Base-by-base conservation (phyloP, 2,113 vertebrate species). In the Oophaga pumilio region DNA sequence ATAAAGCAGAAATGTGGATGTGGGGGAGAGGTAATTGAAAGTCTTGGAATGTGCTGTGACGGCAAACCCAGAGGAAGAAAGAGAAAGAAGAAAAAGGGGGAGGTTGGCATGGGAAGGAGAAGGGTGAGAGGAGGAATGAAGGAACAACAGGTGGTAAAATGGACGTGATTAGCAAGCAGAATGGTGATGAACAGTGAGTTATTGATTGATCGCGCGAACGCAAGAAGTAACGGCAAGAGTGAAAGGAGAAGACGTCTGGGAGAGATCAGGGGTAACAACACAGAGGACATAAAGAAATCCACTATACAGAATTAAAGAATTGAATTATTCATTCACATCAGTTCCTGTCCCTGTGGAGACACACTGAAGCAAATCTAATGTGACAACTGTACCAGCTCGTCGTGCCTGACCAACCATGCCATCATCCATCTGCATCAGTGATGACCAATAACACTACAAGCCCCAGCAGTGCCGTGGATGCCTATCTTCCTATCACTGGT, bases 1-100 rank as follows among this genome's bases (percentile, higher is more conserved):
- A 69, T 73, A 17, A 43, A 59, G 68, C 24, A 85, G 83, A 85
- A 78, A 56, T 78, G 43, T 14, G 74, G 59, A 86, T 74, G 84
- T 77, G 85, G 85, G 76, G 76, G 76, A 50, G 85, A 81, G 64
- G 73, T 81, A 82, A 81, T 73, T 87, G 52, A 57, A 87, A 60
- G 64, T 87, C 50, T 71, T 59, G 85, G 85, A 87, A 87, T 87
- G 85, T 87, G 85, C 85, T 53, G 77, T 71, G 77, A 80, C 8
- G 52, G 85, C 85, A 74, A 73, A 59, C 33, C 2, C 26, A n/a
- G 85, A 66, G 76, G 76, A 50, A 62, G 74, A 24, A 20, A 60
- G 59, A 62, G n/a, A 66, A 56, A 52, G 10, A 60, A 60, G 60
- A 8, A 49, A 56, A 26, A 5, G 85, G 56, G 71, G 69, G 62